phyloP scores from a whole-genome alignment of 2,797 vertebrate genomes.

The Enteromius unitaeniatus region DNA sequence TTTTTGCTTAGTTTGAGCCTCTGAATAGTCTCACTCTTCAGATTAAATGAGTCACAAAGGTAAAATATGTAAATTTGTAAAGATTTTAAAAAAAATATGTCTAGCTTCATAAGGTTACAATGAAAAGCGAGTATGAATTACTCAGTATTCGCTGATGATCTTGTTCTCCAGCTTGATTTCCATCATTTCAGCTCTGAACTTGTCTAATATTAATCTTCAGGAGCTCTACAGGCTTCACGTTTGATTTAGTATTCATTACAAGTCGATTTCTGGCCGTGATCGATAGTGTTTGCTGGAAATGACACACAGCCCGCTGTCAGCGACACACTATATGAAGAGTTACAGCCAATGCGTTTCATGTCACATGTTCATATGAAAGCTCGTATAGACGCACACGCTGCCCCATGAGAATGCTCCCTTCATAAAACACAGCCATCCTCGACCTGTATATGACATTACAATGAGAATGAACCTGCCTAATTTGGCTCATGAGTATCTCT shows the following conservation, averaged over 20 bases:
- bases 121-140: not conserved
- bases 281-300: slow-evolving; percentile 49
- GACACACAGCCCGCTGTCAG: slow-evolving; percentile 41
- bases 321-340: slow-evolving; percentile 44
- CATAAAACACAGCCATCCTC: not conserved
- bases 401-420: not conserved
- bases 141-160: slow-evolving; percentile 7
- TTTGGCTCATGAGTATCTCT: slow-evolving; percentile 24
- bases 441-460: slow-evolving; percentile 1
- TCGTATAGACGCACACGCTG: not conserved
- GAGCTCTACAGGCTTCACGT: slow-evolving; percentile 28
- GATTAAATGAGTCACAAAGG: not conserved
- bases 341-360: slow-evolving; percentile 20
- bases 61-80: not conserved
- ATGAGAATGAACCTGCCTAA: slow-evolving; percentile 15
- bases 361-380: slow-evolving; percentile 24
- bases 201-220: slow-evolving; percentile 9
- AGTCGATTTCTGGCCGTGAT: slow-evolving; percentile 49
- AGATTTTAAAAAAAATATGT: not conserved
- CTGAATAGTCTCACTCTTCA: not conserved
- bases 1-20: not conserved
- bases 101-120: too few relatives aligned
- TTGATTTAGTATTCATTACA: slow-evolving; percentile 49
- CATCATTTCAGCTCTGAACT: not conserved
- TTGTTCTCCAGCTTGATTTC: not conserved